Percentiles rank a stretch among this genome's conserved stretches.
phyloP scores from a whole-genome alignment of 2,113 vertebrate species.

The Notothenia coriiceps region DNA sequence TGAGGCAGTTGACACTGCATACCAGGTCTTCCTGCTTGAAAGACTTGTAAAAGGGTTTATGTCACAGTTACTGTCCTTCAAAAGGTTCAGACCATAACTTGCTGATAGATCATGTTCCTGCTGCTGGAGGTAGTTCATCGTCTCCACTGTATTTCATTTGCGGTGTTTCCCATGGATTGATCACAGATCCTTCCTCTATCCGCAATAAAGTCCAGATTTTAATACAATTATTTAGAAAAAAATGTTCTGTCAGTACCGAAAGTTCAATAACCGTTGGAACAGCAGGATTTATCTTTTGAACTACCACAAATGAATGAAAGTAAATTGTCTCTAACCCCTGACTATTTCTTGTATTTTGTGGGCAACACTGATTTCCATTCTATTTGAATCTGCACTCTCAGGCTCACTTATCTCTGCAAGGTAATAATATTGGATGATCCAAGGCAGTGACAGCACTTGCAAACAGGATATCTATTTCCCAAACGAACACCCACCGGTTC shows the following conservation, averaged over 20 bases:
- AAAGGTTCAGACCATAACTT: constrained; percentile 37
- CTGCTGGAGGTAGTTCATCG: constrained; percentile 8
- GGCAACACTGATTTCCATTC: not conserved
- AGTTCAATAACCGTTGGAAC: constrained; percentile 28
- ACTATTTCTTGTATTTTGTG: constrained; percentile 30
- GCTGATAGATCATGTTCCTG: constrained; percentile 39
- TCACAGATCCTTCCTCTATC: constrained; percentile 5
- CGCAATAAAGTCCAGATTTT: constrained; percentile 13
- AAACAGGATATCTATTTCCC: constrained; percentile 37
- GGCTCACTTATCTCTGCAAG: constrained; percentile 32
- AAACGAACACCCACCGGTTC: constrained; percentile 5
- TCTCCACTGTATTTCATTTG: constrained; percentile 8
- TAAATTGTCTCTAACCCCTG: constrained; percentile 9
- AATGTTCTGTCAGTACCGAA: constrained; percentile 28
- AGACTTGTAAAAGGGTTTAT: constrained; percentile 54
- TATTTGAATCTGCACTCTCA: constrained; percentile 13
- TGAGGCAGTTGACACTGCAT: constrained; percentile 45
- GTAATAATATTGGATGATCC: constrained; percentile 28
- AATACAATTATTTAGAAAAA: constrained; percentile 40
- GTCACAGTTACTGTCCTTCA: constrained; percentile 60
- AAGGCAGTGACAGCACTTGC: constrained; percentile 19
- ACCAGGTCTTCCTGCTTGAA: constrained; percentile 58
- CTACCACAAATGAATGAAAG: constrained; percentile 17
- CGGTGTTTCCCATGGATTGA: constrained; percentile 26
- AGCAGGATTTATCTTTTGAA: constrained; percentile 20